Evolutionary conservation across 2,888 invertebrate species (phyloP), one percentile per base, ranked within the genome.

Genomic region (Platerodrilus igneus): DNA sequence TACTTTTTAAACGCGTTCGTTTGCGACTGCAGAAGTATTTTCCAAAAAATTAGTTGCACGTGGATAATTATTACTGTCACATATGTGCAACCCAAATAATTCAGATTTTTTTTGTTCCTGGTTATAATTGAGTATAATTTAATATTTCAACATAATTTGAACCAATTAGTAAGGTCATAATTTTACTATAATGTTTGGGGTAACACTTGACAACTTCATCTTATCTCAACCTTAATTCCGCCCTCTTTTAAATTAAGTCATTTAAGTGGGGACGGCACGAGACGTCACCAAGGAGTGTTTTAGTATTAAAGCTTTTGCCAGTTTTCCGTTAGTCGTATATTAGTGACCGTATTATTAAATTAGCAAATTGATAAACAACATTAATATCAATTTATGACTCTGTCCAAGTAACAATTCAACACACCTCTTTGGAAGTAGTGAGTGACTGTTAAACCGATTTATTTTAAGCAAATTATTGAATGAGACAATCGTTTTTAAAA

Each of bases 331-430:
- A 54, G 52, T 52, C 48, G 51, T 51, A 56, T 57, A 56, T 53
- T 54, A 51, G 58, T 51, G 52, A 48, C 49, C 55, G 51, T 53
- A 55, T 62, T 60, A 62, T 62, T 61, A 59, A 55, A 62, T 62
- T 62, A 62, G 43, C 55, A 48, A 47, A 49, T 50, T 44, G 51
- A 56, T 63, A 65, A 66, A 64, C 62, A 62, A 56, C 64, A 64
- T 65, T 64, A 63, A 65, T 64, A 59, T 62, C 55, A 62, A 64
- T 64, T 62, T 61, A 41, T 52, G 43, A 11, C 27, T 29, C 22
- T 36, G 56, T 53, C 58, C 50, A 56, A 59, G 55, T 55, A 52
- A 47, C 50, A 52, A 50, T 50, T 47, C 41, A 32, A 23, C 40
- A 43, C 34, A 31, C 15, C n/a, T 10, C 19, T 20, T 15, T 29